Conservation (phyloP, 2,888 invertebrate genomes). For the Catotricha subobsoleta region DNA sequence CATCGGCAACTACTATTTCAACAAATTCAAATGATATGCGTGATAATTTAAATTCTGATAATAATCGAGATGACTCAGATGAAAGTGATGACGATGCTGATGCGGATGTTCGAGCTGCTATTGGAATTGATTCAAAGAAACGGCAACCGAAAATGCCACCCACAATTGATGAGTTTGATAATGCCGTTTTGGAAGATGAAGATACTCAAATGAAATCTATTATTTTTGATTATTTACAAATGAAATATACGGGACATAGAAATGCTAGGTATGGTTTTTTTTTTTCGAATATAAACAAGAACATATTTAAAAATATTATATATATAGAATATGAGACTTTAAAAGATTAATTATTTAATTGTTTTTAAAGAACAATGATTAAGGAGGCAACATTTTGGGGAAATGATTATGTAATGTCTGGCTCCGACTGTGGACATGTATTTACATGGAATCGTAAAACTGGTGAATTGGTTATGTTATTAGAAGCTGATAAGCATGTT, state of each 20-base stretch:
- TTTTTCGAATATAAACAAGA: slow-evolving; percentile 19
- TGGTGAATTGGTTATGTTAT: slow-evolving; percentile 49
- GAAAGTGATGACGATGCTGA: not conserved
- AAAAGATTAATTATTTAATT: slow-evolving; percentile 20
- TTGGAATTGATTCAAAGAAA: no score
- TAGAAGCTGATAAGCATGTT: slow-evolving; percentile 65
- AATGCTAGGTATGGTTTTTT: slow-evolving; percentile 40
- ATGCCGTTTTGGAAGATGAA: slow-evolving; percentile 5
- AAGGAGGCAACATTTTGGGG: slow-evolving; percentile 80
- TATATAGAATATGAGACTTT: not conserved
- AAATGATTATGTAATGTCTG: slow-evolving; percentile 59
- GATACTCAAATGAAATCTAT: not conserved
- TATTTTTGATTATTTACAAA: slow-evolving; percentile 33
- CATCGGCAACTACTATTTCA: not conserved
- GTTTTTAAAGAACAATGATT: slow-evolving; percentile 45
- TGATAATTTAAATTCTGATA: no score
- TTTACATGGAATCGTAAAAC: slow-evolving; percentile 63
- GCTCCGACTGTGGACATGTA: slow-evolving; percentile 78
- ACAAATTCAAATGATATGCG: not conserved
- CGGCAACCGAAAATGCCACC: not conserved
- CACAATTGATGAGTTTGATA: slow-evolving; percentile 13
- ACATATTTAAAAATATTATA: not conserved
- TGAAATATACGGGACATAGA: slow-evolving; percentile 58
- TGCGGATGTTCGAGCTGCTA: no score
- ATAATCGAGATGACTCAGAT: slow-evolving; percentile 2